Evolutionary conservation across 2,888 invertebrate genomes (phyloP), one percentile per base, ranked within the genome.

Genomic region (Oconnorella tubifera): DNA sequence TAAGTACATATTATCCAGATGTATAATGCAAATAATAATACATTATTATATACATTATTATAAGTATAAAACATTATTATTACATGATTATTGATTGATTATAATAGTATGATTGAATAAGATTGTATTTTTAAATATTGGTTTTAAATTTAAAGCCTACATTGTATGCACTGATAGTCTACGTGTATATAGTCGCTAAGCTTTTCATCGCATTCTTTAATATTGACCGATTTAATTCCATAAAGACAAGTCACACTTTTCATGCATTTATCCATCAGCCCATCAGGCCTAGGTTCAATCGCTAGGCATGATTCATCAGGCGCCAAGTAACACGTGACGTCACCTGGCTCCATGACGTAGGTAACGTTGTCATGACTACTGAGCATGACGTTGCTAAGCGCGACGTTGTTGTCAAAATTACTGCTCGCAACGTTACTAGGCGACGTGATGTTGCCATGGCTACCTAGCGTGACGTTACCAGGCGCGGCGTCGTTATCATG

Each of bases 111-210:
- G 19, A 40, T 19, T 14, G 19, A 14, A 40, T 19, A 10, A 14
- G 19, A 14, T 40, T 40, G 10, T 40, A 14, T 19, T 40, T 40
- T 14, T 40, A 19, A 10, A 40, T 10, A 19, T 19, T 14, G 10
- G 40, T 40, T 14, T 14, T 40, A 40, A 40, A 40, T 40, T 40
- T 40, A n/a, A n/a, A n/a, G 40, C 40, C 10, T 59, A 59, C 59
- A 32, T 40, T 32, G 33, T 3, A 59, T 59, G 23, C 59, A 59
- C 40, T 59, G 59, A 48, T 59, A 59, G 40, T 59, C 14, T 2
- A 59, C 59, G 4, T 33, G 6, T 23, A 59, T 27, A 23, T 33
- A 59, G 59, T 59, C 59, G 40, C 6, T 59, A 2, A 33, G 0
- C n/a, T n/a, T n/a, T 2, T 27, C 33, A 10, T 48, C 27, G 33